Evolutionary conservation across 2,113 vertebrate genomes (phyloP), one percentile per base, ranked within the genome.

Genomic region (Platichthys stellatus): DNA sequence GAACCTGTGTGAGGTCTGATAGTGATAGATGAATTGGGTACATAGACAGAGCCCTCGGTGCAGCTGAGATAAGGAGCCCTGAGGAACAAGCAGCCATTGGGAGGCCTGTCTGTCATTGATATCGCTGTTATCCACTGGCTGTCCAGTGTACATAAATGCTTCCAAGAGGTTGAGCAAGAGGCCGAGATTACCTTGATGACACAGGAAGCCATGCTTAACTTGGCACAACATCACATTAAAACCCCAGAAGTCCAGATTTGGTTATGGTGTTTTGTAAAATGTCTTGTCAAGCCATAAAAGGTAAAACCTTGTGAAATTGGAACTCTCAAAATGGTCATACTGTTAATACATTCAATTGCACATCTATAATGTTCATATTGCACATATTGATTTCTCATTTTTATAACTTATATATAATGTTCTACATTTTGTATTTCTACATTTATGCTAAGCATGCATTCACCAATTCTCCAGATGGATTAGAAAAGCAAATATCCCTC

Each of bases 101-200:
- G 15, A 28, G 66, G 82, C 81, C 90, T 91, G 90, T 88, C 87
- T 91, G 88, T 86, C 88, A 86, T 87, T 88, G 89, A 92, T 93
- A 92, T 82, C 56, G 60, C 81, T 63, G 72, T 11, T 73, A 80
- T 83, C 89, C 88, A 64, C 80, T 31, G 66, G 67, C 65, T 76
- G 76, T 82, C 64, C 63, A 26, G 72, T 21, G 75, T 77, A 59
- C 81, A 85, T 17, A 82, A 79, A 76, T 5, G 45, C 53, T 54
- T 86, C 85, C 84, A 75, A 62, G 57, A 66, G 63, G 68, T 60
- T 13, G 58, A 62, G 74, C 82, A 75, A 62, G 53, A 66, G 63
- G 68, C 63, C 13, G 61, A 64, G 76, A 78, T 79, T 83, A 70
- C 67, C 83, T 45, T 13, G 58, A 81, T 73, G 87, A 86, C 79